Evolutionary conservation across 2,888 invertebrate species (phyloP), one percentile per base, ranked within the genome.

Genomic region (Tetragnatha montana): DNA sequence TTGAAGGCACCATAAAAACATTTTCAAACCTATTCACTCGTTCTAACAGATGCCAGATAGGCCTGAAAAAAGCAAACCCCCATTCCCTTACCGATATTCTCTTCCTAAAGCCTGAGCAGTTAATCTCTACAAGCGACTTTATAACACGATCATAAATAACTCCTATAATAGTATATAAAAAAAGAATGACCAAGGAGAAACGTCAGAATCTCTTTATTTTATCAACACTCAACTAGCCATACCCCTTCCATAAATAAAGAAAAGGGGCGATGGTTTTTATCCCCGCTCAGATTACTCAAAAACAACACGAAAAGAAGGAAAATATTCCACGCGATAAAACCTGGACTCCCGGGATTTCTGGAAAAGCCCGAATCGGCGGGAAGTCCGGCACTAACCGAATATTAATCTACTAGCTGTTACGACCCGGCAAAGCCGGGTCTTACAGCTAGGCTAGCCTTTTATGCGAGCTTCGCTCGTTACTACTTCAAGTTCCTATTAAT

Each of bases 291-390:
- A 60, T 60, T 60, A 60, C 60, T 17, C 60, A 17, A 10, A 60
- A 60, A 60, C 60, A 60, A 60, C 12, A 60, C 8, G 60, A 21
- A 60, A 78, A 78, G 17, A 60, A 19, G 60, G 60, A 17, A 12
- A 60, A 75, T 47, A 75, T 75, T 47, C 10, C 78, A 51, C 19
- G 21, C 78, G 78, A 78, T 78, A 81, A 81, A 81, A 47, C 60
- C 60, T 19, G 47, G 70, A 81, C 81, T 81, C 81, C 81, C 12
- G 81, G 81, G 81, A 81, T 81, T 81, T 81, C 81, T 4, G 69
- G 81, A 81, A 70, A 81, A 70, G 49, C 70, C 47, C 21, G 50
- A 81, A 47, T 74, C 74, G 35, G 74, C 74, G 35, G 74, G 74
- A 74, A 4, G 60, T 60, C 22, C 74, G 35, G 74, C 60, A 60